Conservation (phyloP, 2,113 vertebrate genomes). For the Tympanuchus pallidicinctus region DNA sequence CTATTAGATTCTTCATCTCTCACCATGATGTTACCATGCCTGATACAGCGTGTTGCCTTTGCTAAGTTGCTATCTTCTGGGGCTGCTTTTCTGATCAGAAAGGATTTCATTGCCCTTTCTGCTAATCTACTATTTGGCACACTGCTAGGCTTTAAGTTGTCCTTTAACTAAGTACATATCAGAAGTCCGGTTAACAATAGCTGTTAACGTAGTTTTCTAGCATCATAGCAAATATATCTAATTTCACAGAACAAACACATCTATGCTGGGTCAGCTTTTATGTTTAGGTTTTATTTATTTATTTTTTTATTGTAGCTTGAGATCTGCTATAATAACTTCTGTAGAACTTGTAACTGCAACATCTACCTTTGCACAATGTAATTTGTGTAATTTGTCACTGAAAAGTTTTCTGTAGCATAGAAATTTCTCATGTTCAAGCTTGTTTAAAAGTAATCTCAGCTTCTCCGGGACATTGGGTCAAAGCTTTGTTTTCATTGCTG, state of each 20-base stretch:
- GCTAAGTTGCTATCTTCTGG: neutral
- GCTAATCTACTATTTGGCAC: neutral
- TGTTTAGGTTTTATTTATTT: too few relatives aligned
- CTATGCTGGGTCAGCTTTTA: too few relatives aligned
- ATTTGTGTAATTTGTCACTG: neutral
- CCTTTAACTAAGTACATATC: neutral
- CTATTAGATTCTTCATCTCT: neutral
- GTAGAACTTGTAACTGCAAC: neutral
- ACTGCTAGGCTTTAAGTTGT: neutral
- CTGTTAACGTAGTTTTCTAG: neutral
- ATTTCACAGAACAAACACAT: neutral
- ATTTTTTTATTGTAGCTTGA: neutral
- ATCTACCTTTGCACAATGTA: neutral
- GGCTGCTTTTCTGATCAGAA: neutral
- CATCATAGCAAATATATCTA: neutral
- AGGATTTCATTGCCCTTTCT: neutral
- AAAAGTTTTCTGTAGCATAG: neutral
- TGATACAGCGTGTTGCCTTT: neutral
- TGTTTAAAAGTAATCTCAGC: neutral
- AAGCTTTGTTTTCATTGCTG: neutral
- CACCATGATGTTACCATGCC: neutral
- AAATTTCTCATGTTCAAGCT: neutral
- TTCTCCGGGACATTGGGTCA: neutral
- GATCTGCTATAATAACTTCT: neutral
- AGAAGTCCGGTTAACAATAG: neutral